Conservation (phyloP, 2,888 invertebrate genomes). For the Rapana venosa region DNA sequence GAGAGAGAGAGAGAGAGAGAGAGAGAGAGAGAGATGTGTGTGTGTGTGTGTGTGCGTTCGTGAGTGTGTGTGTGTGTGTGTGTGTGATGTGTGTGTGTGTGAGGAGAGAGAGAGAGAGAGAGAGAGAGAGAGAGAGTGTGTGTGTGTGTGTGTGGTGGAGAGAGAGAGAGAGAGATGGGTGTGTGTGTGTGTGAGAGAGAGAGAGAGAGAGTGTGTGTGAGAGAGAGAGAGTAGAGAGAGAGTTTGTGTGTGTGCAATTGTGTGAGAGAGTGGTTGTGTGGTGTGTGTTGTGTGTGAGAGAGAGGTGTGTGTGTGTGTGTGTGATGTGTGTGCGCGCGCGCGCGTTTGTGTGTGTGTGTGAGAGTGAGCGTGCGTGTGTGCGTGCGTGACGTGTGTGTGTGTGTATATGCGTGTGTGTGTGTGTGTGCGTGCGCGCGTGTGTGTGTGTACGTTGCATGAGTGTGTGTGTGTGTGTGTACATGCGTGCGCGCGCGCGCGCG, state of each 20-base stretch:
- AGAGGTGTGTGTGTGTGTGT: not conserved
- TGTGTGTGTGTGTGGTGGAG: not conserved
- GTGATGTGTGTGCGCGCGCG: slow-evolving; percentile 24
- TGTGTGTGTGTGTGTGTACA: not conserved
- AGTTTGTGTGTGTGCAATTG: not conserved
- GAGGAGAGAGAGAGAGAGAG: too few relatives aligned
- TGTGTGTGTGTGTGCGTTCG: too few relatives aligned
- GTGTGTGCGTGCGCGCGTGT: not conserved
- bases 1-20: not conserved
- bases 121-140: not conserved
- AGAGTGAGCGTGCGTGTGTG: slow-evolving; percentile 17
- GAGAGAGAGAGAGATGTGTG: too few relatives aligned
- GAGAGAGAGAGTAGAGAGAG: not conserved
- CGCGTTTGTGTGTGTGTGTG: slow-evolving; percentile 10
- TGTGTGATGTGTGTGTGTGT: too few relatives aligned
- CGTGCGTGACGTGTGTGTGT: not conserved
- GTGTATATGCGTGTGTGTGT: not conserved
- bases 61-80: too few relatives aligned
- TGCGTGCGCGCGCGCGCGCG: not conserved
- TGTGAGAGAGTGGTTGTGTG: not conserved
- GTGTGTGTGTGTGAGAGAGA: not conserved
- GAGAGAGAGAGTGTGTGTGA: not conserved
- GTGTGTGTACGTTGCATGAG: not conserved
- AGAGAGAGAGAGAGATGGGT: not conserved
- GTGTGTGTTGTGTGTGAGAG: slow-evolving; percentile 1